Evolutionary conservation across 2,113 vertebrate species (phyloP), one percentile per base, ranked within the genome.

Genomic region (Embiotoca jacksoni): DNA sequence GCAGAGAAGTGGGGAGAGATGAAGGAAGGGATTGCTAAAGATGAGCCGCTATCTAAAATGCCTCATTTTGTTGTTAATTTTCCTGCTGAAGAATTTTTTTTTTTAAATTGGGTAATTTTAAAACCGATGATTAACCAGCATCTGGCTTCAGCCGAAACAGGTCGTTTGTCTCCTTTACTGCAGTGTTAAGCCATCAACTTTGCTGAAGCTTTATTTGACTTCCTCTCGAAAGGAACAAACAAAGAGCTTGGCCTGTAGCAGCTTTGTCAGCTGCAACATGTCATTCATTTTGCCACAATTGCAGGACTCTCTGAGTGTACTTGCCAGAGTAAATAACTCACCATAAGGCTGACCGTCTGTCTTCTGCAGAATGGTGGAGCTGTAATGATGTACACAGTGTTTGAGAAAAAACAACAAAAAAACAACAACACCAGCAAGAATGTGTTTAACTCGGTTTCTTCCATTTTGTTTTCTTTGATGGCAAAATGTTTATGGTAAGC

Each of bases 151-250:
- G n/a, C 53, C 52, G 52, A 46, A 80, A 50, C 32, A 15, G 44
- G 46, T 37, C 6, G 35, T 58, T 72, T 49, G 62, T 78, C 62
- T 83, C 41, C 60, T 78, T 78, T 59, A 47, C 32, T 13, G 55
- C 9, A 9, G 37, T 60, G 60, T 81, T 52, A 82, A 47, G 32
- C 47, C 49, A 32, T 64, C 15, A 62, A 39, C 76, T 87, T 90
- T 88, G 74, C 39, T 83, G 37, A 78, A 87, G 60, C 84, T 81
- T 71, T 86, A 33, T 88, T 92, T 90, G 75, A 91, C 74, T 91
- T 91, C 82, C 85, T 80, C 83, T 66, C n/a, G 2, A 54, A 54
- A 56, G 75, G 72, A 89, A 73, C 79, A 85, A 88, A 90, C 69
- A 50, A 61, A 54, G 57, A 72, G 64, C 53, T 64, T 1, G 13